Evolutionary conservation across 92 coral and sea anemone genomes (phyloP).

Genomic region (Muricea muricata): DNA sequence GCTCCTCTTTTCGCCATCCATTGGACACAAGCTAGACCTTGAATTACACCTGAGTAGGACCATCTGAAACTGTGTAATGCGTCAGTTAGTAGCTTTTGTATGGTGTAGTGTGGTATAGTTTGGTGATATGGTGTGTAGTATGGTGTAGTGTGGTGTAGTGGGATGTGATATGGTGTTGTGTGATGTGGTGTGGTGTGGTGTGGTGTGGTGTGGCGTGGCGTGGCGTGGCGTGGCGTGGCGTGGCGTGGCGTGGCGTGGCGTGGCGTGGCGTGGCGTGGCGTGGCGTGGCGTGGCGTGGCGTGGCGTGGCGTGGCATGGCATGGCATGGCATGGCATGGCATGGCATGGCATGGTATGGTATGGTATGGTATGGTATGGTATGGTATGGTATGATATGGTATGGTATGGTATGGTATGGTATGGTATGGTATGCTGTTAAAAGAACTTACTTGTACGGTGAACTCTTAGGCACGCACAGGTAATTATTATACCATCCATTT

Average conservation of each 20-base stretch:
- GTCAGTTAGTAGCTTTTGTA: background rate
- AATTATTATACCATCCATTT: slow-evolving; percentile 74
- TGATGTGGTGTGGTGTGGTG: background rate
- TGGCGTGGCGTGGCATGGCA: background rate
- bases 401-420: slow-evolving; percentile 11
- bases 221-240: background rate
- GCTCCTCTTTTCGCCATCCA: slow-evolving; percentile 66
- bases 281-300: background rate
- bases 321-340: slow-evolving; percentile 7
- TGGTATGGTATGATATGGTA: background rate
- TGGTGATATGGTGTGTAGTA: background rate
- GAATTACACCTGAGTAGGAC: slow-evolving; percentile 72
- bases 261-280: slow-evolving; percentile 1
- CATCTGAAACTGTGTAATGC: slow-evolving; percentile 65
- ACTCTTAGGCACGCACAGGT: slow-evolving; percentile 66
- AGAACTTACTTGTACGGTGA: slow-evolving; percentile 60
- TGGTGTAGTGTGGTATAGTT: background rate
- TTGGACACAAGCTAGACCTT: slow-evolving; percentile 62
- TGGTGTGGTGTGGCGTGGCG: background rate
- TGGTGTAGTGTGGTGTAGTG: background rate
- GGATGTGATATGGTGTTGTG: too few relatives aligned
- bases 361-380: slow-evolving; percentile 13
- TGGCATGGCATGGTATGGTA: slow-evolving; percentile 14
- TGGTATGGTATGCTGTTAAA: background rate
- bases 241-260: background rate